Base-by-base conservation (phyloP, 2,888 invertebrate genomes). In the Thecophora atra region DNA sequence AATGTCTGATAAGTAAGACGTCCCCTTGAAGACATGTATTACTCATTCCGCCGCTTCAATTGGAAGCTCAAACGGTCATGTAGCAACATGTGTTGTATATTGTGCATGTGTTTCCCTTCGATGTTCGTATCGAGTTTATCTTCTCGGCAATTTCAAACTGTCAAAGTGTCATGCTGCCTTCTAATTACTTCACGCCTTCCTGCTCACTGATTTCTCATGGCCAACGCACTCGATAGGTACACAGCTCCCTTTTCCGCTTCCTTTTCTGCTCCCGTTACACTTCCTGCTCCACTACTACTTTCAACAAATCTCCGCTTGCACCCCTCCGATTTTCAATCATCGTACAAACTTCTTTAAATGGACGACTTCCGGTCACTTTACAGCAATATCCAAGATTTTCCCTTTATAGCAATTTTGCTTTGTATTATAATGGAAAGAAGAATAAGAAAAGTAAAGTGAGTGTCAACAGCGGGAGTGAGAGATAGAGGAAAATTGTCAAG, bases 161-260 rank as follows among this genome's bases (percentile, higher is more conserved):
- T 69, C 69, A 58, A 69, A 69, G 58, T 69, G 69, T 69, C 69
- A 69, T 47, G 69, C 47, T 26, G 60, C 60, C 24, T 58, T 47
- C 60, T 69, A 69, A 69, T 69, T 60, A 60, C 60, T 69, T 67
- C 47, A 69, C 60, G 60, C 47, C 47, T 44, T 28, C 44, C 24
- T 28, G 44, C 60, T 19, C 58, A 19, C 44, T 13, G 21, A 58
- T 24, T 44, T 69, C 28, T 26, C 44, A 21, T 21, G 42, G 42
- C 28, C 47, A 47, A 8, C 24, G 15, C 17, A n/a, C 47, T 47
- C 47, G 47, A 1, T 17, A n/a, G n/a, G n/a, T n/a, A n/a, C n/a
- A n/a, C 47, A n/a, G 17, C 4, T 4, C n/a, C 17, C 47, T 17
- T 37, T 11, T 11, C 37, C 13, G 15, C 15, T 11, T 47, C 47